Evolutionary conservation across 2,888 invertebrate genomes (phyloP).

Genomic region (Hypomecis punctinalis): DNA sequence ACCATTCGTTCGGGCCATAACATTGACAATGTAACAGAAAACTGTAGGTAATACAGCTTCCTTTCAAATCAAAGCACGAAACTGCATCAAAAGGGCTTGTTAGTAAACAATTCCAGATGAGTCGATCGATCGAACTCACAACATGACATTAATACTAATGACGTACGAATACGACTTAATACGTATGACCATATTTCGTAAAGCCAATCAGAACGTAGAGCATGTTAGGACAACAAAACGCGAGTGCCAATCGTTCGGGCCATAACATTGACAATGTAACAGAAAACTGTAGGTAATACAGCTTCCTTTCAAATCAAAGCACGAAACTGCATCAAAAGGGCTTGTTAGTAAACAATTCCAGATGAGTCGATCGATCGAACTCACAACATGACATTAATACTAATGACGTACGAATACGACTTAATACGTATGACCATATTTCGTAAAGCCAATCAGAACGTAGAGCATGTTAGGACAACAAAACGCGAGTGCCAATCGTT

Average conservation of each 20-base stretch:
- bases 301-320: not conserved
- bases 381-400: too few relatives aligned
- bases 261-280: too few relatives aligned
- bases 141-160: too few relatives aligned
- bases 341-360: not conserved
- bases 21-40: too few relatives aligned
- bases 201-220: conserved; percentile 1
- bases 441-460: conserved; percentile 1
- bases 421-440: not conserved
- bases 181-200: not conserved
- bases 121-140: too few relatives aligned
- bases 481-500: not conserved
- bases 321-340: not conserved
- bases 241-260: too few relatives aligned
- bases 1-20: too few relatives aligned
- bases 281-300: too few relatives aligned
- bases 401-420: too few relatives aligned
- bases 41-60: too few relatives aligned
- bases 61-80: not conserved
- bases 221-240: conserved; percentile 1
- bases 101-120: not conserved
- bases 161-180: too few relatives aligned
- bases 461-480: conserved; percentile 5
- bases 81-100: not conserved
- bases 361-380: too few relatives aligned